A percentile compares a stretch with the other conserved stretches of the same genome.
phyloP scores from a whole-genome alignment of 1,140 invertebrate species.

The Hyles vespertilio region DNA sequence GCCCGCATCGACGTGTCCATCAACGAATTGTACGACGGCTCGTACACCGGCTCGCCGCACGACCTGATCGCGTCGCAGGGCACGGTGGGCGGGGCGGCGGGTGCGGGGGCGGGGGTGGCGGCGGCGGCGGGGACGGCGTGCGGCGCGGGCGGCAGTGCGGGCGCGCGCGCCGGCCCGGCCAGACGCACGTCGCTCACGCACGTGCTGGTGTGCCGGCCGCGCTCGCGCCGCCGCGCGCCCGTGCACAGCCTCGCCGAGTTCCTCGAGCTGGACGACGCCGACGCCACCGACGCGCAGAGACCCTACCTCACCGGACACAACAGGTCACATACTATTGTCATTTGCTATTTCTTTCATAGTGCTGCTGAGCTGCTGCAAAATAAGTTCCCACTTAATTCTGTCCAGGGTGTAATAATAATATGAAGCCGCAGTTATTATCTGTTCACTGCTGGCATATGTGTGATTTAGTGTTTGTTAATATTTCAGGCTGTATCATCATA shows the following conservation, averaged over 20 bases:
- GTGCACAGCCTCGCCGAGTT: slow-evolving; percentile 88
- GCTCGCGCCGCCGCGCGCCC: slow-evolving; percentile 77
- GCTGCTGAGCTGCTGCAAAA: too few species aligned
- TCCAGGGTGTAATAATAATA: too few species aligned
- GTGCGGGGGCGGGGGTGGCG: slow-evolving; percentile 82
- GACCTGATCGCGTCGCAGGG: slow-evolving; percentile 86
- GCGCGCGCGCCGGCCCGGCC: slow-evolving; percentile 88
- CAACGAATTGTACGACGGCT: slow-evolving; percentile 96
- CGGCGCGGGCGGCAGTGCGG: slow-evolving; percentile 77
- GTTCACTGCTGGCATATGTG: too few species aligned
- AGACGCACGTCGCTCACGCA: slow-evolving; percentile 91
- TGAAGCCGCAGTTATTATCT: too few species aligned
- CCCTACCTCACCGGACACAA: slow-evolving; percentile 94
- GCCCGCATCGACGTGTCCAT: slow-evolving; percentile 96
- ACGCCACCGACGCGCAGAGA: slow-evolving; percentile 84
- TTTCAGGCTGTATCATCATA: slow-evolving; percentile 93
- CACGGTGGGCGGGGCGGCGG: slow-evolving; percentile 77
- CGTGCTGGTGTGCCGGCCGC: slow-evolving; percentile 90
- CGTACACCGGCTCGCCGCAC: slow-evolving; percentile 95
- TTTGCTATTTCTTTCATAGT: too few species aligned
- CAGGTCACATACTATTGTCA: slow-evolving; percentile 73
- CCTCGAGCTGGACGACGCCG: slow-evolving; percentile 87
- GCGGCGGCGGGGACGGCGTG: slow-evolving; percentile 80
- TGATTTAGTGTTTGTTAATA: not conserved
- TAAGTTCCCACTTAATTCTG: too few species aligned